phyloP scores from a whole-genome alignment of 2,797 vertebrate genomes.

The Lagorchestes hirsutus region DNA sequence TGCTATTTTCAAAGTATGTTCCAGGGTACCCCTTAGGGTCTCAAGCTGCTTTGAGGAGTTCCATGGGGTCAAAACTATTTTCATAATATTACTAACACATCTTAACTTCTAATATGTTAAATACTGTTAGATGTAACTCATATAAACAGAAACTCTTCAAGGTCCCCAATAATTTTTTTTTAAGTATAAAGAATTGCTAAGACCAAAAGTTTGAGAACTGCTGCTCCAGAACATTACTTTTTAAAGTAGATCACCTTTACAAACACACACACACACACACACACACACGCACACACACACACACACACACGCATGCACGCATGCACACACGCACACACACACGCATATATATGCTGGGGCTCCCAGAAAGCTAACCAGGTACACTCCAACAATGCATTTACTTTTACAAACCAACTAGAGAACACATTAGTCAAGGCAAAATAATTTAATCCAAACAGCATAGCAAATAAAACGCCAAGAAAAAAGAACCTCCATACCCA shows the following conservation, averaged over 20 bases:
- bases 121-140: background rate
- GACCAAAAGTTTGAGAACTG: background rate
- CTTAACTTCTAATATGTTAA: background rate
- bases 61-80: background rate
- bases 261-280: background rate
- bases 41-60: background rate
- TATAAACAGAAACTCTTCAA: background rate
- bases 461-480: background rate
- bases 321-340: no score
- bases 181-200: background rate
- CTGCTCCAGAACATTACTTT: background rate
- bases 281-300: background rate
- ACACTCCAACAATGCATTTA: background rate
- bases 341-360: background rate
- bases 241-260: background rate
- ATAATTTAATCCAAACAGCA: background rate
- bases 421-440: background rate
- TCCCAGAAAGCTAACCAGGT: background rate
- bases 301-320: no score
- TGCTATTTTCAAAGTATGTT: background rate
- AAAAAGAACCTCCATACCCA: background rate
- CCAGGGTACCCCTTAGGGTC: background rate
- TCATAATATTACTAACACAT: background rate
- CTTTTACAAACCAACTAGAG: background rate
- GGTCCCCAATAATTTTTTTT: background rate